Base-by-base conservation (phyloP, 2,797 vertebrate species). In the Cyprinella venusta region DNA sequence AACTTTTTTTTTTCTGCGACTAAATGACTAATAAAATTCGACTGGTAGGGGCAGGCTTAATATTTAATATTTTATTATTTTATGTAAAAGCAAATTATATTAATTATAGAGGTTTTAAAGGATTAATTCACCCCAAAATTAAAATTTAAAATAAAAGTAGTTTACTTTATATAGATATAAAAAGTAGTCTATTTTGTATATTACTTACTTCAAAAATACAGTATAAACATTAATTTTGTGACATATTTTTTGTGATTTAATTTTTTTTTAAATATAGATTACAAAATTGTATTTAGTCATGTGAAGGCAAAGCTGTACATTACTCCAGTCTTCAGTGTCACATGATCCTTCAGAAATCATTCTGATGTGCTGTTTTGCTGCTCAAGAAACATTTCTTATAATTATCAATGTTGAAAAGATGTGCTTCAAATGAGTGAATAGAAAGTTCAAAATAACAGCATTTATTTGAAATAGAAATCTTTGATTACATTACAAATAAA, bases 1-100 rank as follows among this genome's bases (percentile, higher is more conserved):
- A 7, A 2, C 0, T 0, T 1, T 8, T 42, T 12, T 12, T 4
- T 13, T 5, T 0, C n/a, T 13, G 42, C 0, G 4, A 45, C 45
- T 5, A 48, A 48, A 15, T 1, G 1, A 15, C 13, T 48, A 48
- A 48, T 48, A 15, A 1, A 48, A 48, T 15, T 48, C 4, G 1
- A 48, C 12, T 48, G 15, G 13, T 48, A 15, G 4, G 12, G 45
- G 13, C 45, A 48, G 12, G 1, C 45, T 48, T 48, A 48, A 12
- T 12, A 42, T 42, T 26, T 16, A 8, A 18, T 40, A 15, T 61
- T 33, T 33, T 16, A 16, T 63, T 64, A 8, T 18, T 33, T 33
- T 19, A 26, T 61, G n/a, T 24, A 59, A 24, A 59, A 12, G 10
- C 0, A 0, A 26, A 59, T 24, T 61, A 2, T 61, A 26, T 15